A percentile compares a stretch with the other conserved stretches of the same genome.
phyloP scores from a whole-genome alignment of 2,797 vertebrate genomes.

The Lepilemur septentrionalis region DNA sequence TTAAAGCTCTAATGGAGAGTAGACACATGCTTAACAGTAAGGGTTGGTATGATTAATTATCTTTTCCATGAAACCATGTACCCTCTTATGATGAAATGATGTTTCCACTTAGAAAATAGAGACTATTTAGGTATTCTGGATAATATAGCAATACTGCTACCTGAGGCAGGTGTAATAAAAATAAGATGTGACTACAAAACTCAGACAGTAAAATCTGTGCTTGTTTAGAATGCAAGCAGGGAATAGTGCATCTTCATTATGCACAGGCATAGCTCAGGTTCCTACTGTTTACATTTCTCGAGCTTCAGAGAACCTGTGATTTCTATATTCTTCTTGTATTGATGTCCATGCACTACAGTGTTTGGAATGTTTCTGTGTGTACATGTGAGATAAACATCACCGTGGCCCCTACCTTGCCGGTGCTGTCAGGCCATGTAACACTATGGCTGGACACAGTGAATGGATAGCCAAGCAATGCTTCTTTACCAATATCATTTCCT shows the following conservation, averaged over 20 bases:
- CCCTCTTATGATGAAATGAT: neutral
- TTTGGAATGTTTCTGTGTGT: neutral
- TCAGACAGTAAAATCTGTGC: neutral
- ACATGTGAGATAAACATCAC: neutral
- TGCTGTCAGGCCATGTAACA: too few species aligned
- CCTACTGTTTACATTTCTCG: neutral
- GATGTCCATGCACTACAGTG: accelerated
- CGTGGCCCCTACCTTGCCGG: neutral
- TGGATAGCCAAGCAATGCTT: neutral
- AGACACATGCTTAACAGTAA: neutral
- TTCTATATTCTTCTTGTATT: neutral
- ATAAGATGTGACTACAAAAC: neutral
- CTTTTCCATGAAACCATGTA: neutral
- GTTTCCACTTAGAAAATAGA: neutral
- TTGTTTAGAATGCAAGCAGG: neutral
- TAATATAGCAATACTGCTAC: neutral
- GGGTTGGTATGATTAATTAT: neutral
- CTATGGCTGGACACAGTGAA: neutral
- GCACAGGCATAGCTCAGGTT: neutral
- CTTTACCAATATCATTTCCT: neutral
- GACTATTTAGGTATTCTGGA: neutral
- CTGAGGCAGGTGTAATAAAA: neutral
- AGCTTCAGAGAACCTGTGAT: neutral
- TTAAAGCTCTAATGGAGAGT: neutral
- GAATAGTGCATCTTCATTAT: neutral